These are phyloP conservation scores for Lacerta bilineata DNA, from an alignment of 2,797 vertebrate genomes.

Conservation along the genomic window DNA sequence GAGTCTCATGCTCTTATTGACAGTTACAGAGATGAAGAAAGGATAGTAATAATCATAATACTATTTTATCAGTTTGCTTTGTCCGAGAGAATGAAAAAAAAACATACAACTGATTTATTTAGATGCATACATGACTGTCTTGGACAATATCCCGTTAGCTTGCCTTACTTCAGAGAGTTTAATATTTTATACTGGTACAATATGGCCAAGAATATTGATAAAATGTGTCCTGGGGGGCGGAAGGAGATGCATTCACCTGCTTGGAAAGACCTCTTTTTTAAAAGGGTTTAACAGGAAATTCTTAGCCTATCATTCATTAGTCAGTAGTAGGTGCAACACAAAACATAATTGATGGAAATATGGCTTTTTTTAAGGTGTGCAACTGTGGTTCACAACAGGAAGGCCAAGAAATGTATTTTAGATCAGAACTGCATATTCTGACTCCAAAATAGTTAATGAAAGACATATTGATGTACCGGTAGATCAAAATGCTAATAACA, in stretches of 20 bases:
- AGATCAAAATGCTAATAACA: conserved; percentile 21
- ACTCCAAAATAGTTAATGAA: neutral
- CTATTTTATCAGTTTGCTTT: conserved; percentile 8
- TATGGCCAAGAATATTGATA: accelerated
- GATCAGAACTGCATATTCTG: neutral
- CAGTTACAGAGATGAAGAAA: too few species aligned
- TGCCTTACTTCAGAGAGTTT: neutral
- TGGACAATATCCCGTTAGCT: conserved; percentile 9
- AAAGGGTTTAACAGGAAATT: conserved; percentile 41
- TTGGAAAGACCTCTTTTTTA: conserved; percentile 13
- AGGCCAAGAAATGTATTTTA: conserved; percentile 8
- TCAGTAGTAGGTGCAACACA: neutral
- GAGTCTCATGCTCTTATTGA: too few species aligned
- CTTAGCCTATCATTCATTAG: conserved; percentile 7
- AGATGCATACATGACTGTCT: conserved; percentile 10
- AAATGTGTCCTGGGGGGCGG: conserved; percentile 9
- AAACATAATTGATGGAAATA: neutral
- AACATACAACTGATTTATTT: conserved; percentile 15
- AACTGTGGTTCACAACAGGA: neutral
- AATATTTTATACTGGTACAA: too few species aligned
- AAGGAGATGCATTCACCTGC: conserved; percentile 14
- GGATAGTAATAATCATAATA: too few species aligned
- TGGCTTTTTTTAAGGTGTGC: conserved; percentile 18
- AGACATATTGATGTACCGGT: neutral
- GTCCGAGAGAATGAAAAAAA: conserved; percentile 36